Conservation (phyloP, 2,888 invertebrate species). For the Cabera pusaria region DNA sequence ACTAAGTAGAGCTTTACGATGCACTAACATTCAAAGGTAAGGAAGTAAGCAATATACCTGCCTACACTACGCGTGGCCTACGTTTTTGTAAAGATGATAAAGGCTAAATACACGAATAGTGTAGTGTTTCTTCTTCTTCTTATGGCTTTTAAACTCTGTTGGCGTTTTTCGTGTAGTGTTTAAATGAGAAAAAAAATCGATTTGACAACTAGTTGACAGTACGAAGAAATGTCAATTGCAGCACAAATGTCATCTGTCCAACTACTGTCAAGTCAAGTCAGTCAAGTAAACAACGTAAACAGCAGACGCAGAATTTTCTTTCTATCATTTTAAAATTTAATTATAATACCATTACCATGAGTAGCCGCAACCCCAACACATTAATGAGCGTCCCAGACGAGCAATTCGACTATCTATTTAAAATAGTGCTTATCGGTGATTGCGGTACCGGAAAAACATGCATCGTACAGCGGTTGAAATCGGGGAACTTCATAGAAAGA, state of each 20-base stretch:
- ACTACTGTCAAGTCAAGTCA: slow-evolving; percentile 9
- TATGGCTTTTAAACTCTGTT: too few relatives aligned
- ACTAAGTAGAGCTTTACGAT: too few relatives aligned
- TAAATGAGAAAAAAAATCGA: too few relatives aligned
- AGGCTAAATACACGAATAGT: too few relatives aligned
- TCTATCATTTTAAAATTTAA: slow-evolving; percentile 35
- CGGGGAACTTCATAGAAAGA: slow-evolving; percentile 96
- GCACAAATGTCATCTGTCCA: slow-evolving; percentile 7
- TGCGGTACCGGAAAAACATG: slow-evolving; percentile 96
- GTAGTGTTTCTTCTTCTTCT: too few relatives aligned
- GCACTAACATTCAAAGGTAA: too few relatives aligned
- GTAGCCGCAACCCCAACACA: slow-evolving; percentile 89
- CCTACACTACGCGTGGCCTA: too few relatives aligned
- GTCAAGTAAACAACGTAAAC: slow-evolving; percentile 61
- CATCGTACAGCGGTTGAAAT: slow-evolving; percentile 97
- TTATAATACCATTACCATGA: slow-evolving; percentile 80
- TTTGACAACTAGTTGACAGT: too few relatives aligned
- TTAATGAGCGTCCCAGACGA: slow-evolving; percentile 91
- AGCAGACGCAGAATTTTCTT: slow-evolving; percentile 32
- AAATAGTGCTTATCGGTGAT: slow-evolving; percentile 96
- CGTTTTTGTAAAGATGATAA: too few relatives aligned
- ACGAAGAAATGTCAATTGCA: background rate
- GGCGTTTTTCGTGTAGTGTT: too few relatives aligned
- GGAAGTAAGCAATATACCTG: too few relatives aligned
- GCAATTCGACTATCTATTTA: slow-evolving; percentile 96